These are phyloP conservation scores for Crossocerus cetratus DNA, from an alignment of 2,888 invertebrate species.

Conservation along the genomic window DNA sequence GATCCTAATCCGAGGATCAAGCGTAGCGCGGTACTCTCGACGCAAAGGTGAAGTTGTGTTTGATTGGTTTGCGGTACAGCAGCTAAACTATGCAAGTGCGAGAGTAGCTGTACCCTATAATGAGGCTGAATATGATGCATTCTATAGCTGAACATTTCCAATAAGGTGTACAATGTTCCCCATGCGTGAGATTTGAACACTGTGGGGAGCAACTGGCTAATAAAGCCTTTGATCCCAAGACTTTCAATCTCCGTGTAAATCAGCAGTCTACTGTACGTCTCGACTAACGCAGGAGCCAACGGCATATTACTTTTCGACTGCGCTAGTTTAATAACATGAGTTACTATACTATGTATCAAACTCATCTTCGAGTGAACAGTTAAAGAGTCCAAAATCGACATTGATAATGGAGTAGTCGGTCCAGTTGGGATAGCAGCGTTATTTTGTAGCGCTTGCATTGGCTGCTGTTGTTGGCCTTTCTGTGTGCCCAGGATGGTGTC, in stretches of 20 bases:
- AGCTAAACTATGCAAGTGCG: conserved; percentile 93
- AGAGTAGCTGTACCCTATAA: conserved; percentile 93
- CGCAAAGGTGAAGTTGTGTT: conserved; percentile 94
- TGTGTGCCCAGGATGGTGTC: conserved; percentile 89
- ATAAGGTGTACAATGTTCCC: conserved; percentile 95
- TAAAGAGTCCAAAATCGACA: conserved; percentile 94
- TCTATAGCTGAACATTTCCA: conserved; percentile 98
- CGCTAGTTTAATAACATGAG: conserved; percentile 93
- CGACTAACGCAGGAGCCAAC: conserved; percentile 93
- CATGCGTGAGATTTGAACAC: conserved; percentile 95
- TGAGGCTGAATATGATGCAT: conserved; percentile 98
- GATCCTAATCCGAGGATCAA: conserved; percentile 94
- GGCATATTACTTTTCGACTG: conserved; percentile 91
- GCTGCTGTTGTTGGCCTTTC: conserved; percentile 80
- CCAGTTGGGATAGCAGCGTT: conserved; percentile 78
- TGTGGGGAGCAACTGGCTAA: conserved; percentile 92
- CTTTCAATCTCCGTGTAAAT: conserved; percentile 98
- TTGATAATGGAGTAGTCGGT: conserved; percentile 92
- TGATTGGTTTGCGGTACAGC: conserved; percentile 96
- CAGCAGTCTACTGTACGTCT: conserved; percentile 94
- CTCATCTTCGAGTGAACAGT: conserved; percentile 98
- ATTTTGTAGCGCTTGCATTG: conserved; percentile 77
- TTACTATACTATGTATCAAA: conserved; percentile 90
- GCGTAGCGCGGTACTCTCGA: conserved; percentile 92
- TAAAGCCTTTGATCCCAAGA: conserved; percentile 96